Evolutionary conservation across 2,888 invertebrate species (phyloP).

Genomic region (Tenthredo distinguenda): DNA sequence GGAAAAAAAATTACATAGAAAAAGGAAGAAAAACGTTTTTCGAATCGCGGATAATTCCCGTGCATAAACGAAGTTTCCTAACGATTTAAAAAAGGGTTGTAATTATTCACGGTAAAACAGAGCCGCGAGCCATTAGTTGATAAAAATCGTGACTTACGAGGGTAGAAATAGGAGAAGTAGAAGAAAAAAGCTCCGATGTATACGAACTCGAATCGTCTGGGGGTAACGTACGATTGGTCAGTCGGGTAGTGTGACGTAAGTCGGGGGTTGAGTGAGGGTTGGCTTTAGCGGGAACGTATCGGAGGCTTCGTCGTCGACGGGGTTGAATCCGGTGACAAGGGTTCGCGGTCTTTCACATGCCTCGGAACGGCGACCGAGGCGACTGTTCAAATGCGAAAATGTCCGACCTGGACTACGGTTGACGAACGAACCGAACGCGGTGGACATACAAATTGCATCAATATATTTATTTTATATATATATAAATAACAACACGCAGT

Average conservation of each 20-base stretch:
- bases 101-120: neutral
- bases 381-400: constrained; percentile 56
- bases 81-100: neutral
- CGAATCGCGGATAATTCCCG: neutral
- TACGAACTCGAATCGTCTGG: neutral
- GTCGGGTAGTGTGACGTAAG: constrained; percentile 59
- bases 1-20: neutral
- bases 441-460: neutral
- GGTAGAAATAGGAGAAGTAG: neutral
- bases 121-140: neutral
- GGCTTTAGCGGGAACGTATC: constrained; percentile 56
- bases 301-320: constrained; percentile 60
- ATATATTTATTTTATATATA: neutral
- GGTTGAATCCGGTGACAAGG: constrained; percentile 68
- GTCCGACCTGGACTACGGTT: constrained; percentile 60
- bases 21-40: neutral
- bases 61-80: constrained; percentile 3
- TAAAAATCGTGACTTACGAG: constrained; percentile 44
- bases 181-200: neutral
- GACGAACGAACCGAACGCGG: neutral
- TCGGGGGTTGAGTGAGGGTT: constrained; percentile 60
- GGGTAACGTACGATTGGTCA: constrained; percentile 49
- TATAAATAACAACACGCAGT: no score
- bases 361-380: constrained; percentile 65
- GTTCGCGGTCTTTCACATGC: constrained; percentile 69